Evolutionary conservation across 2,888 invertebrate species (phyloP), one percentile per base, ranked within the genome.

Genomic region (Philonicus albiceps): DNA sequence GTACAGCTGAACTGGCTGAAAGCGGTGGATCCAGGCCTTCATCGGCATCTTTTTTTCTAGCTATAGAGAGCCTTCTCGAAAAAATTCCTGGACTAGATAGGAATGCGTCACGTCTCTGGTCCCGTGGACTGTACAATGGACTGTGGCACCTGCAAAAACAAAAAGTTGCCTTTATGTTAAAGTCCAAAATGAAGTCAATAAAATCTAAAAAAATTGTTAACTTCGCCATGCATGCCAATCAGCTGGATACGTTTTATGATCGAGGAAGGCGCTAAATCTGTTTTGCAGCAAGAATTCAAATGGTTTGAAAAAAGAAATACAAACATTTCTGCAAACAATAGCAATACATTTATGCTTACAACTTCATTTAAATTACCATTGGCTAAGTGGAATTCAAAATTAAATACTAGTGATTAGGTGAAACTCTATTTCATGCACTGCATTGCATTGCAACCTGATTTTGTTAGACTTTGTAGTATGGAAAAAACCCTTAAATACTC

Each of bases 1-100:
- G 90, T 95, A 95, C 86, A 97, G 92, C 88, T 96, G 96, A 43
- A 96, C 93, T 53, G 97, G 96, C 88, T 95, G 96, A 89, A 96
- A 93, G 91, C 94, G 94, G 89, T 95, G 94, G 87, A 96, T 93
- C 94, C 96, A 95, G 91, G 96, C 95, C 91, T 96, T 96, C 92
- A 96, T 95, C 86, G 96, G 95, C 96, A 96, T 96, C 40, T 43
- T 43, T 89, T 75, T 87, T 37, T 5, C 43, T 72, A 64, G 27
- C 7, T 64, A 11, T 1, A 27, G 64, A 40, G 64, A 40, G 43
- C 5, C n/a, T 37, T 19, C 75, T 75, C 37, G 11, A 37, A 2
- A 37, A 13, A 34, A 75, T 13, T 19, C 49, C 30, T 31, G n/a
- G 31, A 80, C n/a, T 80, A 31, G 13, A 27, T 30, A 16, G 49